Base-by-base conservation (phyloP, 1,140 invertebrate species). In the Bombus soroeensis region DNA sequence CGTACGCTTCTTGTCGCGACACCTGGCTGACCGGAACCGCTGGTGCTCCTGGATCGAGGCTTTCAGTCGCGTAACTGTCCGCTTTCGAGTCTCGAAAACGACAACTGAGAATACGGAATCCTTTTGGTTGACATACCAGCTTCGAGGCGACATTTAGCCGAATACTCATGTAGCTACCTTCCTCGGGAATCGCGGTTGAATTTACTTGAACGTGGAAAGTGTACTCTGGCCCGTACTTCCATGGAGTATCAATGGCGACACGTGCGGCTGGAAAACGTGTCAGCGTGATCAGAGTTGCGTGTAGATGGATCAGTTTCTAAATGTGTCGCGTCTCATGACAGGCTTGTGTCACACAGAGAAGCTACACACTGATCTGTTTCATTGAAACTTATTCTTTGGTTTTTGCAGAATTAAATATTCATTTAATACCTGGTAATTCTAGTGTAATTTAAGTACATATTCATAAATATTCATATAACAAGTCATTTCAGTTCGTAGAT, bases 51-150 rank as follows among this genome's bases (percentile, higher is more conserved):
- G 76, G 88, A n/a, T 87, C 77, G 13, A 77, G 80, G 28, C n/a
- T 81, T 5, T 68, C 77, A 32, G 66, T 85, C 53, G 76, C 34
- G 80, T 86, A 89, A 22, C 88, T 89, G n/a, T 83, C 74, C 39
- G 88, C 87, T 25, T 85, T 87, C 57, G 89, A 88, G 41, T 91
- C 83, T 1, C 88, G 59, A 79, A 92, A 88, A 62, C 85, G 83
- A 70, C 91, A 93, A 73, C 83, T 89, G 43, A 94, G 53, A 57
- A 81, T 47, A 37, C 88, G 57, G 83, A 64, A 37, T 18, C 37
- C 12, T 76, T 88, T 75, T 32, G 92, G 91, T 34, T 90, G 91
- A 78, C 93, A 91, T 25, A 87, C 88, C 57, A 94, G 62, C 43
- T 82, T 89, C 53, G 81, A 85, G 2, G 71, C 68, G 59, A 83